Percentiles rank a stretch among this genome's conserved stretches.
These are phyloP conservation scores for Gastrophryne carolinensis DNA, from an alignment of 2,797 vertebrate genomes.

Conservation along the genomic window DNA sequence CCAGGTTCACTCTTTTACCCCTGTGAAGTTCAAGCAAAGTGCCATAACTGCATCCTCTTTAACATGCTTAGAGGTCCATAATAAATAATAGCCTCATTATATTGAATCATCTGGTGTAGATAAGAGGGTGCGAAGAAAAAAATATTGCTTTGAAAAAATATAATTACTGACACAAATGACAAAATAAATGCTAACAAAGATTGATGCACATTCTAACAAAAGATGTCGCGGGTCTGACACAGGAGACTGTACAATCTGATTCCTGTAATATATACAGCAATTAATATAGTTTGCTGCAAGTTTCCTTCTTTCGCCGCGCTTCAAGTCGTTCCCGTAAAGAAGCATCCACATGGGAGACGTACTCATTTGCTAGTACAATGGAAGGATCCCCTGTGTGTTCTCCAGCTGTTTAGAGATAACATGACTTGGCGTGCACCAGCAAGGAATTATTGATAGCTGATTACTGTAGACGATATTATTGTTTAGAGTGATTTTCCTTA, in stretches of 20 bases:
- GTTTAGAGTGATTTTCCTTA: not conserved
- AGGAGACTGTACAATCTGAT: constrained; percentile 1
- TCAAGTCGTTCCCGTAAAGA: not conserved
- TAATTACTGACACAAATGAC: constrained; percentile 29
- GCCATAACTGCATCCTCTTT: not conserved
- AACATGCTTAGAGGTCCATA: constrained; percentile 4
- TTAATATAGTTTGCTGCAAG: constrained; percentile 9
- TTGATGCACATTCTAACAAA: not conserved
- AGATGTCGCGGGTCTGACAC: constrained; percentile 20
- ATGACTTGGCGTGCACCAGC: not conserved
- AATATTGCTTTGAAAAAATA: constrained; percentile 2
- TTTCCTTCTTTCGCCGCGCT: not conserved
- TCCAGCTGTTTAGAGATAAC: not conserved
- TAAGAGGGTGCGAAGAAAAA: constrained; percentile 9
- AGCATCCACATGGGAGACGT: not conserved
- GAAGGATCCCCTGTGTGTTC: not conserved
- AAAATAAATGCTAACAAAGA: constrained; percentile 33
- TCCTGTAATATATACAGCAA: not conserved
- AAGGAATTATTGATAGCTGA: not conserved
- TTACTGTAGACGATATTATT: not conserved
- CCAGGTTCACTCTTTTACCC: too few species aligned
- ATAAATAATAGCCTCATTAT: constrained; percentile 24
- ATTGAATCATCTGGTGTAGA: constrained; percentile 13
- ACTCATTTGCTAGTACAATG: not conserved
- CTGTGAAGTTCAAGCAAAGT: too few species aligned